Base-by-base conservation (phyloP, 2,113 vertebrate species). In the Origma solitaria region DNA sequence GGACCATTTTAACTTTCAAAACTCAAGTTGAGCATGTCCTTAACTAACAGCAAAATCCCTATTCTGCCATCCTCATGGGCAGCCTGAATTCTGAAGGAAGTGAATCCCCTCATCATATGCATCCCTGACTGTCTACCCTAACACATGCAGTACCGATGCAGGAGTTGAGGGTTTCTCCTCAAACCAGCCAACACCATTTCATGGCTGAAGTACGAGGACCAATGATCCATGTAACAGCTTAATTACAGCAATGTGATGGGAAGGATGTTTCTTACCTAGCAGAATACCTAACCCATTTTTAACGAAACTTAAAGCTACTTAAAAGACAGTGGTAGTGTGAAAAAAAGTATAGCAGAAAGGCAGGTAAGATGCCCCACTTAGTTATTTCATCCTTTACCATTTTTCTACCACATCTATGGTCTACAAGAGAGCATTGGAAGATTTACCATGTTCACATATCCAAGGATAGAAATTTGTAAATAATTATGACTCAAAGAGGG, bases 41-140 rank as follows among this genome's bases (percentile, higher is more conserved):
- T 58, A 51, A 58, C 20, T 31, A 71, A 47, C 37, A 35, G 33
- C 35, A 50, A 76, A 82, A 79, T 50, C 9, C 15, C 13, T 18
- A n/a, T 68, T 70, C 49, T 58, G 56, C 45, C 58, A 53, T 51
- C 45, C 54, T 54, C 30, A 56, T 4, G 15, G 18, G 30, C 13
- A 35, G 23, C 6, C 44, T 62, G 53, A 68, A 84, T n/a, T 69
- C 38, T 53, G 68, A 57, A 53, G n/a, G 35, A 77, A 79, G 28
- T 31, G 7, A 77, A 47, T 54, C 33, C 27, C 27, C 44, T 72
- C 22, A n/a, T 40, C 15, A 17, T 11, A 16, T 0, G 0, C 17
- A 17, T 16, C 31, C 38, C 61, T 53, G 60, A 54, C 11, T 5
- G 3, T 27, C 42, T 81, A 23, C 33, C 23, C 17, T 27, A 30